Evolutionary conservation across 2,797 vertebrate genomes (phyloP).

Genomic region (Rousettus madagascariensis): DNA sequence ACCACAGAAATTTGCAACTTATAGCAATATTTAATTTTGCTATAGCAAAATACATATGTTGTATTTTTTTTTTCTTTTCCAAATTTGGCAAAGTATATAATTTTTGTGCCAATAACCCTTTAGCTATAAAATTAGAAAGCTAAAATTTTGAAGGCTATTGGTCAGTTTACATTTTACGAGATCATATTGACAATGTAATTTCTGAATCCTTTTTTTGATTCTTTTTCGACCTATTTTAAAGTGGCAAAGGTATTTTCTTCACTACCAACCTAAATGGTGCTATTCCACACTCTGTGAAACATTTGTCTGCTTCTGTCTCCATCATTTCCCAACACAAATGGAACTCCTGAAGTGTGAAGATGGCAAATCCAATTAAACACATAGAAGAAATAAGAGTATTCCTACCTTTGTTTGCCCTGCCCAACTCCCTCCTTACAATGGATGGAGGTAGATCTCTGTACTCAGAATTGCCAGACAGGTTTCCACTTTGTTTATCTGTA

Average conservation of each 20-base stretch:
- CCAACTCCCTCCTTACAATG: neutral
- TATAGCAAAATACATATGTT: neutral
- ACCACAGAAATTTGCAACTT: neutral
- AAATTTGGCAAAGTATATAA: neutral
- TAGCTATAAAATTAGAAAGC: conserved; percentile 17
- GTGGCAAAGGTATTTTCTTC: conserved; percentile 31
- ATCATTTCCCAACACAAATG: neutral
- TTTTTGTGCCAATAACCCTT: neutral
- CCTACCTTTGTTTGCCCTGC: neutral
- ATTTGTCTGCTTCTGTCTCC: neutral
- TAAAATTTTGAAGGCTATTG: conserved; percentile 38
- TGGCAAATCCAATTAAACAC: neutral
- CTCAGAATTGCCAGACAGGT: neutral
- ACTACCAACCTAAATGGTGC: neutral
- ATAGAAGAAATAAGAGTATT: neutral
- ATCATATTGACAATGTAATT: neutral
- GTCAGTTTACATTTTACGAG: neutral
- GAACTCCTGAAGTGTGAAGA: neutral
- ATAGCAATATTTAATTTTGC: neutral
- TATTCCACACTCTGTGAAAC: neutral
- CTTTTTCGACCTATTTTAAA: conserved; percentile 53
- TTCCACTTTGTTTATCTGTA: neutral
- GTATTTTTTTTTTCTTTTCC: neutral
- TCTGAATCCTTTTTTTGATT: neutral
- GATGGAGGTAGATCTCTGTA: neutral